phyloP scores from a whole-genome alignment of 2,113 vertebrate genomes.

The Pseudorhombus dupliciocellatus region DNA sequence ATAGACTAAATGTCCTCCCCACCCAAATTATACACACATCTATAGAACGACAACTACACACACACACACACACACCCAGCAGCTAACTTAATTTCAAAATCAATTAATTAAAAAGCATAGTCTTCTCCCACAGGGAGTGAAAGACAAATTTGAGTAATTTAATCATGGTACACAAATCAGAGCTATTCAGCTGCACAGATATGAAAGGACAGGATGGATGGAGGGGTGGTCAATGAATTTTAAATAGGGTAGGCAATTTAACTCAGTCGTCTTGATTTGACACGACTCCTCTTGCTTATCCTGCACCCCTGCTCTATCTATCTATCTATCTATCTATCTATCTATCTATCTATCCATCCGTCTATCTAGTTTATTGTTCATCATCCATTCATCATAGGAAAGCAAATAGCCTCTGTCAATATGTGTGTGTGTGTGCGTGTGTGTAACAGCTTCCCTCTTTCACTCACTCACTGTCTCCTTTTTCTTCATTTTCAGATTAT shows the following conservation, averaged over 20 bases:
- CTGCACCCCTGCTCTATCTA: not conserved
- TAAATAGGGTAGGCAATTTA: constrained; percentile 48
- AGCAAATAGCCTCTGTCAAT: constrained; percentile 1
- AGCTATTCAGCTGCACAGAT: constrained; percentile 59
- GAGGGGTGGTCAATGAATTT: constrained; percentile 54
- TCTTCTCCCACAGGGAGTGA: constrained; percentile 61
- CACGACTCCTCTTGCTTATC: constrained; percentile 11
- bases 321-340: constrained; percentile 35
- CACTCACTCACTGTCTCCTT: constrained; percentile 56
- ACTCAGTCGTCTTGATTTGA: constrained; percentile 35
- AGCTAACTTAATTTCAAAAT: constrained; percentile 73
- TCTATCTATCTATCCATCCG: constrained; percentile 33
- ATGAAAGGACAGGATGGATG: constrained; percentile 55
- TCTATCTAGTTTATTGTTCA: constrained; percentile 34
- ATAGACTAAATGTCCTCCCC: too few species aligned
- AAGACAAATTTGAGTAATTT: constrained; percentile 72
- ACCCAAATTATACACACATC: constrained; percentile 8
- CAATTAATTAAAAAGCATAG: constrained; percentile 74
- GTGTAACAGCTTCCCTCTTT: constrained; percentile 44
- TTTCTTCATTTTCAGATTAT: constrained; percentile 65
- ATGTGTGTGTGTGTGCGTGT: constrained; percentile 6
- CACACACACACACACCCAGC: constrained; percentile 16
- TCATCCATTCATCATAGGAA: not conserved
- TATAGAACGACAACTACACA: constrained; percentile 4
- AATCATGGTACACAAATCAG: constrained; percentile 73